Evolutionary conservation across 2,797 vertebrate genomes (phyloP).

Genomic region (Champsocephalus gunnari): DNA sequence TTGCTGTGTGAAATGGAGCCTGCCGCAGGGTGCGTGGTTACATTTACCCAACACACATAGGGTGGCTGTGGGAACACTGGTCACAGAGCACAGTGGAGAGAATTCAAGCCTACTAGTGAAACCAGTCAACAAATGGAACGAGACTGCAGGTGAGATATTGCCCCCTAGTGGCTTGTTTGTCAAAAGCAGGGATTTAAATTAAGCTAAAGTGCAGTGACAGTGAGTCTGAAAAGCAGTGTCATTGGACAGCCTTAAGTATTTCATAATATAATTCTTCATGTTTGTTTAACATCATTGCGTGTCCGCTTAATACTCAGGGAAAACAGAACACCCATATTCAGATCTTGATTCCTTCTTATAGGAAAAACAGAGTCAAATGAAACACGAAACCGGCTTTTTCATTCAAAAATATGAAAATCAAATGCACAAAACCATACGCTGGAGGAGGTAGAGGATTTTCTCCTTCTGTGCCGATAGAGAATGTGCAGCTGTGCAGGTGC

Average conservation of each 20-base stretch:
- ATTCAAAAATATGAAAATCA: constrained; percentile 37
- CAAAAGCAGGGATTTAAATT: constrained; percentile 32
- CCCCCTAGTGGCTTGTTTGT: constrained; percentile 76
- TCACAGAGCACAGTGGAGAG: constrained; percentile 33
- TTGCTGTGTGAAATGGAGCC: constrained; percentile 54
- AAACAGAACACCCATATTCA: constrained; percentile 6
- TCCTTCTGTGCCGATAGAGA: constrained; percentile 39
- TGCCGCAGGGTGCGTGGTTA: constrained; percentile 52
- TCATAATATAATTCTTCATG: not conserved
- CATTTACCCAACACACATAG: constrained; percentile 54
- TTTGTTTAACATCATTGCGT: not conserved
- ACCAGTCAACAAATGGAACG: constrained; percentile 24
- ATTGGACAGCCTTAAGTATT: constrained; percentile 16
- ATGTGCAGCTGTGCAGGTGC: constrained; percentile 64
- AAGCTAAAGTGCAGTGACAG: not conserved
- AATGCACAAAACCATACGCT: constrained; percentile 45
- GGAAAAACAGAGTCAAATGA: constrained; percentile 17
- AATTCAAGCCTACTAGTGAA: constrained; percentile 44
- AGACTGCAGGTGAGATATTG: constrained; percentile 72
- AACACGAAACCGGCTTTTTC: constrained; percentile 32
- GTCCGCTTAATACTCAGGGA: not conserved
- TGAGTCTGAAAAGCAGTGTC: constrained; percentile 14
- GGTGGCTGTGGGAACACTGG: constrained; percentile 52
- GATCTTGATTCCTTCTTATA: not conserved
- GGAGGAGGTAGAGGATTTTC: constrained; percentile 46